Evolutionary conservation across 1,140 invertebrate species (phyloP).

Genomic region (Cotesia chilonis): DNA sequence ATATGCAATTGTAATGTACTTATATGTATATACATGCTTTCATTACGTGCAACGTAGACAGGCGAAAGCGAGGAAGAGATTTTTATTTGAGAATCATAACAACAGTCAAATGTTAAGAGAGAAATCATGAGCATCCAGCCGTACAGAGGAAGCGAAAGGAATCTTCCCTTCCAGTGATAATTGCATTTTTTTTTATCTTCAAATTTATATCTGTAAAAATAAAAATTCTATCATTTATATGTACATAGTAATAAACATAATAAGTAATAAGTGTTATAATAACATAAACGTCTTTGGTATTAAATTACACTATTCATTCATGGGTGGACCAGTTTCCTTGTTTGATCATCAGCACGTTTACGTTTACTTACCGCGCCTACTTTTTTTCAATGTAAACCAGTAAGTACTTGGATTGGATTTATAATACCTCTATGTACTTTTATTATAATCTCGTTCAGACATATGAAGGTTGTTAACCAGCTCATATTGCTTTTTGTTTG

Average conservation of each 20-base stretch:
- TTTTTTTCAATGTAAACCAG: constrained; percentile 22
- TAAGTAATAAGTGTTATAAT: too few species aligned
- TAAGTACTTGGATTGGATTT: neutral
- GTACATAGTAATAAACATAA: neutral
- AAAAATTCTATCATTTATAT: neutral
- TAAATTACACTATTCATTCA: neutral
- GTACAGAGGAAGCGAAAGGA: constrained; percentile 6
- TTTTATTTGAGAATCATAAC: constrained; percentile 3
- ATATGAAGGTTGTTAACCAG: constrained; percentile 1
- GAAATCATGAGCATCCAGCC: constrained; percentile 9
- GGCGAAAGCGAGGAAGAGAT: constrained; percentile 8
- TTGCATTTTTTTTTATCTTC: neutral
- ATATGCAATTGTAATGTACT: constrained; percentile 22
- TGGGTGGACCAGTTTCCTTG: constrained; percentile 17
- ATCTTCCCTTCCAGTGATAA: neutral
- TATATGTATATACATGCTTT: constrained; percentile 7
- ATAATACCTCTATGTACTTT: neutral
- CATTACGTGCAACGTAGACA: neutral
- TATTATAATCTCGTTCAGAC: neutral
- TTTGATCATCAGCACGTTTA: neutral
- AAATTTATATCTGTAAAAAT: constrained; percentile 1
- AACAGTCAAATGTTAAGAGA: constrained; percentile 1
- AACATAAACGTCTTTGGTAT: constrained; percentile 1
- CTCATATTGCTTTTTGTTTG: neutral
- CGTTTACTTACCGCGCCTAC: constrained; percentile 1